Conservation (phyloP, 2,113 vertebrate species). For the Campylomormyrus numenius region DNA sequence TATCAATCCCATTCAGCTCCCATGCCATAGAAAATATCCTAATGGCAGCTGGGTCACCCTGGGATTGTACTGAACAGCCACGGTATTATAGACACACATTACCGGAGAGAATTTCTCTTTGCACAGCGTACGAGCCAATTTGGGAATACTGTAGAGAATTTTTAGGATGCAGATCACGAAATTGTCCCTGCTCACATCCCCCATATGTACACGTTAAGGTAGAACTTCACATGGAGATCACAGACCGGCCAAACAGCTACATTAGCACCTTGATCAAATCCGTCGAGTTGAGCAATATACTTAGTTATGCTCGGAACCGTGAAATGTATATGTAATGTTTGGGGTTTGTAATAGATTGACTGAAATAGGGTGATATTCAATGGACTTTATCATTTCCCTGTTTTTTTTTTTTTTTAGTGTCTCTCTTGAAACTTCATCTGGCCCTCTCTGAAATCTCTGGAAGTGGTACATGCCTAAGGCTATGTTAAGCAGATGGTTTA, state of each 20-base stretch:
- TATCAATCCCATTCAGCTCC: background rate
- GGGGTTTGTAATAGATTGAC: background rate
- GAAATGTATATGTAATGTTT: background rate
- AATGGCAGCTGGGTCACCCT: background rate
- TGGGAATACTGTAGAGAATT: background rate
- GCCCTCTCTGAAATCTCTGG: background rate
- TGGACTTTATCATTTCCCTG: background rate
- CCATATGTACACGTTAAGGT: background rate
- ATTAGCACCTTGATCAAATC: background rate
- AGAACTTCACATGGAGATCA: background rate
- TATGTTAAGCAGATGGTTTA: background rate
- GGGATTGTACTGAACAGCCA: background rate
- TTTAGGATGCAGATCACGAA: constrained; percentile 3
- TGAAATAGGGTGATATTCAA: background rate
- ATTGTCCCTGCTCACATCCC: background rate
- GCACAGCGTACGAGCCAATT: background rate
- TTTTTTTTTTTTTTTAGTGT: background rate
- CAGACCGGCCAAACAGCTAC: background rate
- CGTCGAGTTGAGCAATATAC: background rate
- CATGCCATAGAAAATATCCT: background rate
- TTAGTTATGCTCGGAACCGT: background rate
- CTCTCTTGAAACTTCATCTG: background rate
- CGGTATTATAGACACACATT: background rate
- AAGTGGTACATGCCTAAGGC: background rate
- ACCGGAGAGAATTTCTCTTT: background rate